These are phyloP conservation scores for Lepidurus arcticus DNA, from an alignment of 1,140 invertebrate genomes.

Conservation along the genomic window DNA sequence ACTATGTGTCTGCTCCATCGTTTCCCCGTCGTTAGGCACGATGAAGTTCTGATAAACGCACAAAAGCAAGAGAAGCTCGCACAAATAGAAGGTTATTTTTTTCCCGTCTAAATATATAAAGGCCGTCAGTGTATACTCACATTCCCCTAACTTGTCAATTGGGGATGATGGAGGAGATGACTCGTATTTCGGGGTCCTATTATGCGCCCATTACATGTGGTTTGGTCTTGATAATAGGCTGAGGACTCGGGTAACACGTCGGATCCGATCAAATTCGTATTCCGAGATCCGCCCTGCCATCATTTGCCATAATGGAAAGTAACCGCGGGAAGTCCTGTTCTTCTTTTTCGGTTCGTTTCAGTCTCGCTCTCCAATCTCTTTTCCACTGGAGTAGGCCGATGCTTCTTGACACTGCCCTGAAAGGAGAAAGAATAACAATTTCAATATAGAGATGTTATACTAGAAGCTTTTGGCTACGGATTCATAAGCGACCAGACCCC, in stretches of 20 bases:
- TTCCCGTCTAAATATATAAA: background rate
- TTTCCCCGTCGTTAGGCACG: background rate
- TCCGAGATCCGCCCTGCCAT: constrained; percentile 6
- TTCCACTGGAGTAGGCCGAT: constrained; percentile 3
- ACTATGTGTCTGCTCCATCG: background rate
- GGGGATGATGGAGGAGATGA: background rate
- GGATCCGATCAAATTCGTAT: constrained; percentile 12
- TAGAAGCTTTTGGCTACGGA: background rate
- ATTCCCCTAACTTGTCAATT: constrained; percentile 11
- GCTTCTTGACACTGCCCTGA: constrained; percentile 10
- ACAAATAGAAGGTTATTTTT: background rate
- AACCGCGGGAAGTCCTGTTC: constrained; percentile 12
- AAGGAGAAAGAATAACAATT: constrained; percentile 20
- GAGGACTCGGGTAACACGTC: constrained; percentile 13
- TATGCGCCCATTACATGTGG: constrained; percentile 21
- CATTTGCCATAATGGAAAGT: background rate
- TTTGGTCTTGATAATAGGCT: background rate
- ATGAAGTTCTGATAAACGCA: background rate
- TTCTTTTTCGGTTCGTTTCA: constrained; percentile 16
- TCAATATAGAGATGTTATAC: background rate
- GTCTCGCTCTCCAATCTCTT: background rate
- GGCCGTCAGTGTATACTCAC: background rate
- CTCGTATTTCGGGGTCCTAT: constrained; percentile 9
- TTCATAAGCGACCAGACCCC: background rate
- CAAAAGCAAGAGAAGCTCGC: background rate